Evolutionary conservation across 64 coral and sea anemone species (phyloP).

Genomic region (Dendrophyllia cribrosa): DNA sequence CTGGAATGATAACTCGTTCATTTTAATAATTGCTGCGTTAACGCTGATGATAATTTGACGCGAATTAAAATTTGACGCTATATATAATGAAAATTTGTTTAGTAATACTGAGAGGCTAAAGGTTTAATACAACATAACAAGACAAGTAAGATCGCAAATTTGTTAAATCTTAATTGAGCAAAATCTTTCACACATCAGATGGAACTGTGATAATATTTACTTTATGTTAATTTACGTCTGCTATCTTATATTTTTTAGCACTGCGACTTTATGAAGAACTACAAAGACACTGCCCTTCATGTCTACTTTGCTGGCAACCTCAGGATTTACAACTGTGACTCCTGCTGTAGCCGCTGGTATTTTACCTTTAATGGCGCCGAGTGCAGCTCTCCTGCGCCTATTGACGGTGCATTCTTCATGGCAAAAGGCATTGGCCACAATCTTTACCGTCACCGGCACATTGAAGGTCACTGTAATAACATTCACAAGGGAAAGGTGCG

Average conservation of each 20-base stretch:
- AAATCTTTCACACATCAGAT: too few species aligned
- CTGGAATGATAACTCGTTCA: too few species aligned
- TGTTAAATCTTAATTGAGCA: too few species aligned
- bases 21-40: too few species aligned
- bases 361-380: constrained; percentile 25
- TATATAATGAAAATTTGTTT: too few species aligned
- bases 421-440: neutral
- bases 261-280: constrained; percentile 22
- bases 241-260: neutral
- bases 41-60: too few species aligned
- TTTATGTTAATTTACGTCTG: too few species aligned
- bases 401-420: constrained; percentile 10
- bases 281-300: constrained; percentile 37
- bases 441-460: constrained; percentile 29
- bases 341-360: constrained; percentile 49
- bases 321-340: neutral
- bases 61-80: too few species aligned
- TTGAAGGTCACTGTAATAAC: constrained; percentile 45
- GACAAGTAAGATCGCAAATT: too few species aligned
- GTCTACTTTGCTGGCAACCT: constrained; percentile 48
- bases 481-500: neutral
- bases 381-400: neutral
- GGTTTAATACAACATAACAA: too few species aligned
- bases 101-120: too few species aligned
- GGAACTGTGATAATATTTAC: too few species aligned